Percentiles rank a stretch among this genome's conserved stretches.
These are phyloP conservation scores for Scaptomyza flava DNA, from an alignment of 2,888 invertebrate genomes.

Conservation along the genomic window DNA sequence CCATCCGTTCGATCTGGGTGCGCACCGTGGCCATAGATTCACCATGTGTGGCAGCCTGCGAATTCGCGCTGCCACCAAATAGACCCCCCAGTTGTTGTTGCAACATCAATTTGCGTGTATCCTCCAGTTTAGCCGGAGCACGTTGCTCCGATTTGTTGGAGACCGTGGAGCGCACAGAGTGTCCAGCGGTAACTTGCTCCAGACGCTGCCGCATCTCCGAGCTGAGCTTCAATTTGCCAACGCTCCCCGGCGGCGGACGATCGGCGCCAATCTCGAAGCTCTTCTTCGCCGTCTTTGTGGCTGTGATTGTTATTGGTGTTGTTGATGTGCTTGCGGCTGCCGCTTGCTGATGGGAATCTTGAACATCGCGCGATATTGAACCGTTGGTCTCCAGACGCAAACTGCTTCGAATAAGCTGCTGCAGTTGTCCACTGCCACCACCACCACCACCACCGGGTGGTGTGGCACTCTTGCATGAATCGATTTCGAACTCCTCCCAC, in stretches of 20 bases:
- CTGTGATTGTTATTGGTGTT: slow-evolving; percentile 25
- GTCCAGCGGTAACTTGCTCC: slow-evolving; percentile 94
- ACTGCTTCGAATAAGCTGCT: slow-evolving; percentile 53
- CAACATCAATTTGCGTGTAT: slow-evolving; percentile 92
- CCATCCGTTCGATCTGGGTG: slow-evolving; percentile 87
- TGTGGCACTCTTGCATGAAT: slow-evolving; percentile 83
- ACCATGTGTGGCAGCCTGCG: slow-evolving; percentile 1
- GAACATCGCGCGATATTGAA: slow-evolving; percentile 8
- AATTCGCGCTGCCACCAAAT: slow-evolving; percentile 68
- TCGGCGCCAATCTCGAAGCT: slow-evolving; percentile 93
- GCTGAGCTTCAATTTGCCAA: slow-evolving; percentile 95
- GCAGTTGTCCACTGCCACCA: slow-evolving; percentile 65
- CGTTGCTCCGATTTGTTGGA: slow-evolving; percentile 90
- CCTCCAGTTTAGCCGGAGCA: slow-evolving; percentile 92
- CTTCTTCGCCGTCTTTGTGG: slow-evolving; percentile 82
- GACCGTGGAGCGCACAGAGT: slow-evolving; percentile 92
- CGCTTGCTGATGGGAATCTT: slow-evolving; percentile 22
- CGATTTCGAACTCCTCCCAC: slow-evolving; percentile 94
- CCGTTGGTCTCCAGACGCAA: slow-evolving; percentile 76
- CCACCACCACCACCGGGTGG: slow-evolving; percentile 51
- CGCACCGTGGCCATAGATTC: slow-evolving; percentile 83
- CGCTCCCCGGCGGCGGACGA: slow-evolving; percentile 93
- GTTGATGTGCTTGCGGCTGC: slow-evolving; percentile 39
- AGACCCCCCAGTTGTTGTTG: slow-evolving; percentile 92
- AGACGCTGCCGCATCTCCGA: slow-evolving; percentile 96